phyloP scores from a whole-genome alignment of 1,140 invertebrate genomes.

The Dendrolimus punctatus region DNA sequence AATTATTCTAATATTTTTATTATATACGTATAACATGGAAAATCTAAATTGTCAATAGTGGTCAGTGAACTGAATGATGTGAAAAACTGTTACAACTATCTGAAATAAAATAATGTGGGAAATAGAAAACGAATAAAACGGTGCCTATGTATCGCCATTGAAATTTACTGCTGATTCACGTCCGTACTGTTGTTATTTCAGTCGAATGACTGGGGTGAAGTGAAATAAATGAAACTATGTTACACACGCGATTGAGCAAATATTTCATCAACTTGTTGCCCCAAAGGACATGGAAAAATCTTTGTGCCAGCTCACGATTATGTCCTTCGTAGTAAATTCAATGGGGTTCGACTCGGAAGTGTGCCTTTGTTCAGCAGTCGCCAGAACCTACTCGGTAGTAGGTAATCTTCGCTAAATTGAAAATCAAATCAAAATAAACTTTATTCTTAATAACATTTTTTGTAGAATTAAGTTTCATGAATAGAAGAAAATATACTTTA shows the following conservation, averaged over 20 bases:
- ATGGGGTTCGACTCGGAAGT: conserved; percentile 36
- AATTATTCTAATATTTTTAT: no score
- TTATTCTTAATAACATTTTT: no score
- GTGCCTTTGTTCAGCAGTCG: conserved; percentile 10
- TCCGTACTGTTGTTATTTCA: conserved; percentile 57
- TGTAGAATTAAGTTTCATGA: no score
- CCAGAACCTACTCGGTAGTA: no score
- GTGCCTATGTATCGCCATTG: conserved; percentile 24
- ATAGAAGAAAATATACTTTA: no score
- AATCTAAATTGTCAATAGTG: no score
- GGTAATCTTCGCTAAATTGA: no score
- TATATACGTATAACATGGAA: no score
- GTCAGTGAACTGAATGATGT: no score
- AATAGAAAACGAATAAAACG: conserved; percentile 5
- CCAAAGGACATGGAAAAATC: conserved; percentile 42
- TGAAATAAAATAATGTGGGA: neutral
- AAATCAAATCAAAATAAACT: no score
- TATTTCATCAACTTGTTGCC: conserved; percentile 66
- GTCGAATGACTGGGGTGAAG: conserved; percentile 57
- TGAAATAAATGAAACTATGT: conserved; percentile 67
- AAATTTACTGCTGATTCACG: conserved; percentile 56
- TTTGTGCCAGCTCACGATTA: conserved; percentile 41
- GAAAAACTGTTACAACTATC: no score
- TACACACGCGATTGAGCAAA: conserved; percentile 65
- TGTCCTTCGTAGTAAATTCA: conserved; percentile 29